Conservation (phyloP, 2,113 vertebrate species). For the Lanius ludovicianus region DNA sequence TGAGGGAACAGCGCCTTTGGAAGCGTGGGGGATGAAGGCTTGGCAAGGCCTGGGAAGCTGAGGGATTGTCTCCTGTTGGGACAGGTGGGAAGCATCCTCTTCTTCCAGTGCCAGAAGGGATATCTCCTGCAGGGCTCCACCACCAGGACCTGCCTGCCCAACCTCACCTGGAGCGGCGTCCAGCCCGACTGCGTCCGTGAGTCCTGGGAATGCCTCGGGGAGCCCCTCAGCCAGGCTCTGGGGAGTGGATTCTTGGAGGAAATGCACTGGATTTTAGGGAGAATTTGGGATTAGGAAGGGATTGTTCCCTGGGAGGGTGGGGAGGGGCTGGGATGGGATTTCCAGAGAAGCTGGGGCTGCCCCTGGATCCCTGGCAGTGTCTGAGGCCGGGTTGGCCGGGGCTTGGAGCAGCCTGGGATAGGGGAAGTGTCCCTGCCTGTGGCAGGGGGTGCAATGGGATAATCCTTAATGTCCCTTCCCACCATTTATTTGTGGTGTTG, state of each 20-base stretch:
- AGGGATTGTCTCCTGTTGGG: neutral
- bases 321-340: neutral
- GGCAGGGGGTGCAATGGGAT: neutral
- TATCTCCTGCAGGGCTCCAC: conserved; percentile 96
- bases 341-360: neutral
- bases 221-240: neutral
- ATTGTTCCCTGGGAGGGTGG: neutral
- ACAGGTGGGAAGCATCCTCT: conserved; percentile 86
- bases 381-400: neutral
- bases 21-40: accelerated
- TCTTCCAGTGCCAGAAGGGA: conserved; percentile 93
- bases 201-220: neutral
- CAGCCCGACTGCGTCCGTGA: conserved; percentile 93
- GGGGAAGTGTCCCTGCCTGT: neutral
- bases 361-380: neutral
- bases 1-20: neutral
- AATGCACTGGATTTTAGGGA: accelerated
- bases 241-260: accelerated
- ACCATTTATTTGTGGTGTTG: neutral
- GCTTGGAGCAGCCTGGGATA: neutral
- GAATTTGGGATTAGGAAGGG: neutral
- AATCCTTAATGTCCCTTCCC: neutral
- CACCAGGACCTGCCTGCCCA: conserved; percentile 92
- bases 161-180: conserved; percentile 95
- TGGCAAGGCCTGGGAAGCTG: neutral